Conservation (phyloP, 2,888 invertebrate genomes). For the Stenodema calcarata region DNA sequence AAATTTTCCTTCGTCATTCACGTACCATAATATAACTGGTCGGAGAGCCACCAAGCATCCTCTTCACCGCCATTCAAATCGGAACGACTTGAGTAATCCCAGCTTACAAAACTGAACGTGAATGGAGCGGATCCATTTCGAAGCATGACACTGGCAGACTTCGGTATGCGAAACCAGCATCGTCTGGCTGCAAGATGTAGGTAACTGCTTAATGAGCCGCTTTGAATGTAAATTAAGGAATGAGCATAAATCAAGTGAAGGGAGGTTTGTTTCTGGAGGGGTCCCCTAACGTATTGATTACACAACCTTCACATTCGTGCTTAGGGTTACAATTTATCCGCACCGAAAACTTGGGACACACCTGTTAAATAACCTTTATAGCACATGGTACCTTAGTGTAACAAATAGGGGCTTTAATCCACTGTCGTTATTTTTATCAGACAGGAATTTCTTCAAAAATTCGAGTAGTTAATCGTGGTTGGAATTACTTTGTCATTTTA, state of each 20-base stretch:
- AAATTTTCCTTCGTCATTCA: not conserved
- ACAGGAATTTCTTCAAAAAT: too few species aligned
- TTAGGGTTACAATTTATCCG: conserved; percentile 6
- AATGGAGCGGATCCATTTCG: conserved; percentile 8
- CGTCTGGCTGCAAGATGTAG: conserved; percentile 31
- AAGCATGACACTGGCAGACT: not conserved
- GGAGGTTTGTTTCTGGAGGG: conserved; percentile 17
- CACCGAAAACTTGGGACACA: conserved; percentile 27
- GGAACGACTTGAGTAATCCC: not conserved
- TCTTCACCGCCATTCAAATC: not conserved
- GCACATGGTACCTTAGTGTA: not conserved
- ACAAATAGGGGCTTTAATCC: not conserved
- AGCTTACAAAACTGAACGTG: not conserved
- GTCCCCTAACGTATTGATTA: conserved; percentile 26
- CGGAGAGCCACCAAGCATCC: not conserved
- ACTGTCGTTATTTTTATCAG: too few species aligned
- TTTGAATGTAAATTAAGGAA: conserved; percentile 48
- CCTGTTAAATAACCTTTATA: conserved; percentile 5
- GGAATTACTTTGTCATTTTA: too few species aligned
- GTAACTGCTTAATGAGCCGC: conserved; percentile 45
- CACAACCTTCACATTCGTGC: conserved; percentile 25
- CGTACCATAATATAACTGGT: not conserved
- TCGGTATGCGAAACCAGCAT: conserved; percentile 1
- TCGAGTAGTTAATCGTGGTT: too few species aligned
- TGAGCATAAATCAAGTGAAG: conserved; percentile 40